Evolutionary conservation across 2,888 invertebrate genomes (phyloP).

Genomic region (Anthrax anthrax): DNA sequence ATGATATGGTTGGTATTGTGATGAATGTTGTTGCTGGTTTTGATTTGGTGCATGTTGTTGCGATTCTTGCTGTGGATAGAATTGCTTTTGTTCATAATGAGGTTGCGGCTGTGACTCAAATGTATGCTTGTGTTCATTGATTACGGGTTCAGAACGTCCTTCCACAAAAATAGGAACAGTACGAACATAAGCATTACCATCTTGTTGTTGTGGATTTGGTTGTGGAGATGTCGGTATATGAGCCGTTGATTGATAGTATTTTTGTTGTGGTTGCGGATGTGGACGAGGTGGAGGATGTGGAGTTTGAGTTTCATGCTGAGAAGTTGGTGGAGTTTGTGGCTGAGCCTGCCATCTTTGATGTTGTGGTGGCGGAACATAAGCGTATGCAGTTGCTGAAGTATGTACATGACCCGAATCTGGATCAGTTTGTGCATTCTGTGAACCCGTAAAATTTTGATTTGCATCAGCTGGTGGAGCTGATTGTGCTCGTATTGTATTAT

Average conservation of each 20-base stretch:
- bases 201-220: constrained; percentile 25
- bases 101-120: constrained; percentile 15
- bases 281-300: constrained; percentile 1
- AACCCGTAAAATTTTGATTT: constrained; percentile 20
- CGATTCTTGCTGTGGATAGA: constrained; percentile 12
- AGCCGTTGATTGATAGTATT: not conserved
- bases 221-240: constrained; percentile 16
- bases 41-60: constrained; percentile 20
- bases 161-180: constrained; percentile 83
- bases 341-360: constrained; percentile 17
- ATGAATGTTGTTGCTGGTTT: constrained; percentile 14
- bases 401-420: not conserved
- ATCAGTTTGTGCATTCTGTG: not conserved
- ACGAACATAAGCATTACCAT: constrained; percentile 41
- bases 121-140: constrained; percentile 13
- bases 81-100: constrained; percentile 24
- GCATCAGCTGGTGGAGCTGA: constrained; percentile 56
- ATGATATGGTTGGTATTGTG: constrained; percentile 27
- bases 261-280: constrained; percentile 6
- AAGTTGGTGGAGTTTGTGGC: constrained; percentile 6
- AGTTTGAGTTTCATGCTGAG: not conserved
- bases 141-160: constrained; percentile 63
- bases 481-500: constrained; percentile 54
- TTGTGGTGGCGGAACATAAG: not conserved
- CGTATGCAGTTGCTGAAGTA: not conserved